A percentile compares a stretch with the other conserved stretches of the same genome.
These are phyloP conservation scores for Tretioscincus oriximinensis DNA, from an alignment of 2,113 vertebrate species.

Conservation along the genomic window DNA sequence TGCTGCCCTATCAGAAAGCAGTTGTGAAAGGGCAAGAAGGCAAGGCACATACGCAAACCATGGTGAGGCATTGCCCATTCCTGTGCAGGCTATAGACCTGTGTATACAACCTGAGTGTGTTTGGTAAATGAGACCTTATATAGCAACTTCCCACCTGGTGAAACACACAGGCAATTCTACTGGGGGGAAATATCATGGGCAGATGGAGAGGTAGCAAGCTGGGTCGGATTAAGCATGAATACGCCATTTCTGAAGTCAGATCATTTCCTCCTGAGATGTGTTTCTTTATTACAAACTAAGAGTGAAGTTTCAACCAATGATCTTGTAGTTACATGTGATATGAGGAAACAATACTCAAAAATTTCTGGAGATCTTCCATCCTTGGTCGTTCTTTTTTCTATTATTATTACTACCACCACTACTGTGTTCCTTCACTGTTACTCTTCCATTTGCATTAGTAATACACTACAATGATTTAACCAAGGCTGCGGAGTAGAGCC, in stretches of 20 bases:
- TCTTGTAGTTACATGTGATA: too few species aligned
- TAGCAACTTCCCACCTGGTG: too few species aligned
- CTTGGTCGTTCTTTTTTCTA: background rate
- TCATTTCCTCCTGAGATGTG: background rate
- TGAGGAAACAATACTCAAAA: background rate
- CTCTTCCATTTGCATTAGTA: background rate
- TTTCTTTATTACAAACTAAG: background rate
- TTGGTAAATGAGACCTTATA: background rate
- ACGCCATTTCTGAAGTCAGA: background rate
- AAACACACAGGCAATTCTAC: background rate
- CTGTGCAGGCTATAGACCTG: background rate
- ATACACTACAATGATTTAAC: too few species aligned
- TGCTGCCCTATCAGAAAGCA: slow-evolving; percentile 31
- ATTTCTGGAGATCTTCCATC: background rate
- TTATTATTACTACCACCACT: too few species aligned
- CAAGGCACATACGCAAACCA: slow-evolving; percentile 31
- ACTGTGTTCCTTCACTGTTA: too few species aligned
- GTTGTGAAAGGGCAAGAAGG: slow-evolving; percentile 43
- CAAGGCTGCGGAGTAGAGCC: too few species aligned
- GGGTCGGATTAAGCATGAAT: background rate
- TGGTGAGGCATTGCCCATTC: slow-evolving; percentile 8
- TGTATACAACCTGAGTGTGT: background rate
- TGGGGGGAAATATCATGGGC: background rate
- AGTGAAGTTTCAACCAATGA: background rate
- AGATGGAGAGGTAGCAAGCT: background rate